Percentiles rank a stretch among this genome's conserved stretches.
phyloP scores from a whole-genome alignment of 1,140 invertebrate genomes.

The Dreissena rostriformis region DNA sequence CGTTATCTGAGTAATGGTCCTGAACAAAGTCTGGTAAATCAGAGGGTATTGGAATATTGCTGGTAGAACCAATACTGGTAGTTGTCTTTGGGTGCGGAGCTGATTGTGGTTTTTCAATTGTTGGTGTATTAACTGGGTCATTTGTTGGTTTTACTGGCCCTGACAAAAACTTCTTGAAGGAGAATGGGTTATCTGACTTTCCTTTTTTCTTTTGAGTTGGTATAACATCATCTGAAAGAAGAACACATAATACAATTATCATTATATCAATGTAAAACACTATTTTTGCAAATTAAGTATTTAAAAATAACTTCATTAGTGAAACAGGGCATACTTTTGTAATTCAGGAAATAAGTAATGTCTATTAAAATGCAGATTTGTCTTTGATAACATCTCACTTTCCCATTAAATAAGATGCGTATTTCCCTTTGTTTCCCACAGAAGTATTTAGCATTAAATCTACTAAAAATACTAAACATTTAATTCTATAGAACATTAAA shows the following conservation, averaged over 20 bases:
- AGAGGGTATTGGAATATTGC: constrained; percentile 49
- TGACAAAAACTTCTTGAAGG: constrained; percentile 77
- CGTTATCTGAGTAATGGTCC: constrained; percentile 68
- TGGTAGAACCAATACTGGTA: neutral
- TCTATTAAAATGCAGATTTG: neutral
- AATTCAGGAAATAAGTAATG: constrained; percentile 17
- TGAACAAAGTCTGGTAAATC: constrained; percentile 79
- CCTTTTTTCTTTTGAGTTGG: constrained; percentile 65
- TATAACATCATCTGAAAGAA: too few relatives aligned
- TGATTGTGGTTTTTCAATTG: too few relatives aligned
- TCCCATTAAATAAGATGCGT: neutral
- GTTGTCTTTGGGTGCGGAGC: too few relatives aligned
- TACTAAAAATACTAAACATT: too few relatives aligned
- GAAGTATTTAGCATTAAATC: neutral
- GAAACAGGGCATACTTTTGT: neutral
- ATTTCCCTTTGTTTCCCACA: constrained; percentile 8
- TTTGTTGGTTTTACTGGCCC: neutral
- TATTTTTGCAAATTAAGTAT: too few relatives aligned
- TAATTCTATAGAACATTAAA: too few relatives aligned
- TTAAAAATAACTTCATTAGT: too few relatives aligned
- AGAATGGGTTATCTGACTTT: constrained; percentile 76
- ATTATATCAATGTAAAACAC: too few relatives aligned
- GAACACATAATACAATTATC: too few relatives aligned
- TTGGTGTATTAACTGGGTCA: too few relatives aligned
- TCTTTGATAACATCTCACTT: neutral